phyloP scores from a whole-genome alignment of 2,888 invertebrate genomes.

The Linyphia triangularis region DNA sequence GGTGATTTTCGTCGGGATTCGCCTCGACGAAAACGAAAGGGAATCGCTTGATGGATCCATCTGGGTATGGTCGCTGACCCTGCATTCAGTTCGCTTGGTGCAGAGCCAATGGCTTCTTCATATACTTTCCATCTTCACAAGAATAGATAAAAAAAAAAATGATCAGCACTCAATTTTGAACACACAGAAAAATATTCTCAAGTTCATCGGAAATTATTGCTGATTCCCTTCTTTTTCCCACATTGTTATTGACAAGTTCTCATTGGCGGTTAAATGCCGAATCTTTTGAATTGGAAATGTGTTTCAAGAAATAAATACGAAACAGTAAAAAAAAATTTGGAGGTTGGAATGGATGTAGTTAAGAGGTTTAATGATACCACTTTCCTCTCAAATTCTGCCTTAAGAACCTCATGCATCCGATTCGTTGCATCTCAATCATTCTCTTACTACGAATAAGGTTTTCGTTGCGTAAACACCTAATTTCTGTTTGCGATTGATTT shows the following conservation, averaged over 20 bases:
- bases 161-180: too few relatives aligned
- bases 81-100: not conserved
- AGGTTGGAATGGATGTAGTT: too few relatives aligned
- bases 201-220: not conserved
- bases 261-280: not conserved
- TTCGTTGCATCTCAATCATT: too few relatives aligned
- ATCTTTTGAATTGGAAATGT: not conserved
- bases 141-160: too few relatives aligned
- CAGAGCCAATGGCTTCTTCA: not conserved
- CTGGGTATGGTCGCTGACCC: constrained; percentile 8
- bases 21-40: constrained; percentile 11
- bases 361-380: too few relatives aligned
- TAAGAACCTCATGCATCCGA: too few relatives aligned
- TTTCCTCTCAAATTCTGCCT: too few relatives aligned
- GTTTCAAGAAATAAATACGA: not conserved
- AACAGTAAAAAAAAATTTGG: not conserved
- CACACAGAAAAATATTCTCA: not conserved
- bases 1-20: not conserved
- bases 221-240: not conserved
- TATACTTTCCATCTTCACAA: too few relatives aligned
- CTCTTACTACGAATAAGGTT: too few relatives aligned
- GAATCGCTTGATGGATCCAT: not conserved
- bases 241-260: not conserved
- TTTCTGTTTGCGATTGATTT: too few relatives aligned
- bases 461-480: too few relatives aligned